Conservation (phyloP, 2,797 vertebrate genomes). For the Lepilemur ruficaudatus region DNA sequence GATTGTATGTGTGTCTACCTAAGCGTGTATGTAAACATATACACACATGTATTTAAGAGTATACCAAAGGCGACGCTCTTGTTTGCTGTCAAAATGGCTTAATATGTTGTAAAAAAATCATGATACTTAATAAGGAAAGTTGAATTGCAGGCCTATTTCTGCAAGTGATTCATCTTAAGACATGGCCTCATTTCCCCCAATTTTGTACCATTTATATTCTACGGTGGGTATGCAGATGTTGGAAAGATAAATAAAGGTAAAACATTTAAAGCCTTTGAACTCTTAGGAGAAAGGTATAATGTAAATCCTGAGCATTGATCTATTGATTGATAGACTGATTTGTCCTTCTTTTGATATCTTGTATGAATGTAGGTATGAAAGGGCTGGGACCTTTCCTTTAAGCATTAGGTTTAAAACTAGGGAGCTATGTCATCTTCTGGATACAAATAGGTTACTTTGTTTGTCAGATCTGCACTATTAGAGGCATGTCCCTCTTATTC, state of each 20-base stretch:
- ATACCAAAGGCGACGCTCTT: not conserved
- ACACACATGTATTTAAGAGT: not conserved
- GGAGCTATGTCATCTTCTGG: not conserved
- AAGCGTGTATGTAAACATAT: not conserved
- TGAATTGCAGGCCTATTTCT: not conserved
- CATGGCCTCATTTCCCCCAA: not conserved
- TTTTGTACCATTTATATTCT: not conserved
- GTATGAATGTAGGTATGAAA: not conserved
- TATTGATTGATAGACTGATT: not conserved
- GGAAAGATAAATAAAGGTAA: not conserved
- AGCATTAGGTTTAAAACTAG: not conserved
- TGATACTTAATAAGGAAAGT: not conserved
- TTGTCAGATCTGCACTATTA: not conserved
- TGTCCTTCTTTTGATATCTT: not conserved
- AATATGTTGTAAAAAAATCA: not conserved
- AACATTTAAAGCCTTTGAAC: not conserved
- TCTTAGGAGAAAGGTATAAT: not conserved
- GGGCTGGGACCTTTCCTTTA: not conserved
- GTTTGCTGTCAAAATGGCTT: not conserved
- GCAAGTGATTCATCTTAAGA: constrained; percentile 2
- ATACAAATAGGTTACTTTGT: not conserved
- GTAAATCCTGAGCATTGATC: not conserved
- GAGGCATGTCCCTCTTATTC: not conserved
- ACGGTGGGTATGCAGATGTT: not conserved
- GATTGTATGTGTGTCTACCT: not conserved